These are phyloP conservation scores for Patiria pectinifera DNA, from an alignment of 53 echinoderm and acorn worm genomes.

Conservation along the genomic window DNA sequence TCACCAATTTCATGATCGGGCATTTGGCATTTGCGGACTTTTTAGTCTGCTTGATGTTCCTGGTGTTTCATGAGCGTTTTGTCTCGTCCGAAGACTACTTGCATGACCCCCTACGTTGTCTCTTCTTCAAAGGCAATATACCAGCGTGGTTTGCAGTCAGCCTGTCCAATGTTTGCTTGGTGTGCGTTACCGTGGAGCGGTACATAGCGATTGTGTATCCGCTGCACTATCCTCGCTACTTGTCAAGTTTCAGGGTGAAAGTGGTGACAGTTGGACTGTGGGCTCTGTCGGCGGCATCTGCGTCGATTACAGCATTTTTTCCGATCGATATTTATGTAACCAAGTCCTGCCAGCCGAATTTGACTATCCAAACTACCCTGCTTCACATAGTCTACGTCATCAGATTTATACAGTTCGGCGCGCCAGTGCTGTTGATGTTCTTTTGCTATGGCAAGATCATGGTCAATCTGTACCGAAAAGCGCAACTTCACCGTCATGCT, in stretches of 20 bases:
- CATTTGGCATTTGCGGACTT: constrained; percentile 81
- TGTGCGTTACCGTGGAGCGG: no score
- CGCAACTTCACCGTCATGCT: neutral
- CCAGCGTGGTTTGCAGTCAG: constrained; percentile 74
- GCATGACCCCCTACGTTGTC: constrained; percentile 7
- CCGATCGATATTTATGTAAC: no score
- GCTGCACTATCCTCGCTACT: constrained; percentile 64
- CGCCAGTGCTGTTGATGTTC: neutral
- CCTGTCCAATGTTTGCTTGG: constrained; percentile 46
- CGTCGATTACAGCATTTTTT: neutral
- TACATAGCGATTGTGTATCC: no score
- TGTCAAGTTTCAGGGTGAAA: constrained; percentile 54
- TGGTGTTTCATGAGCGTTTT: constrained; percentile 59
- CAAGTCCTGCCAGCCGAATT: no score
- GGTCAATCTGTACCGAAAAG: neutral
- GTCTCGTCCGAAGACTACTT: neutral
- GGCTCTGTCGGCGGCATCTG: neutral
- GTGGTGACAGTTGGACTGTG: constrained; percentile 3
- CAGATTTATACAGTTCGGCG: neutral
- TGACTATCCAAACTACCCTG: neutral
- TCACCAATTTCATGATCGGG: constrained; percentile 77
- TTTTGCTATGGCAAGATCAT: neutral
- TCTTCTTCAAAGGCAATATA: constrained; percentile 64
- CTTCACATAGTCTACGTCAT: neutral
- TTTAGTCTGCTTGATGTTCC: constrained; percentile 66